phyloP scores from a whole-genome alignment of 2,797 vertebrate genomes.

The Rhinophrynus dorsalis region DNA sequence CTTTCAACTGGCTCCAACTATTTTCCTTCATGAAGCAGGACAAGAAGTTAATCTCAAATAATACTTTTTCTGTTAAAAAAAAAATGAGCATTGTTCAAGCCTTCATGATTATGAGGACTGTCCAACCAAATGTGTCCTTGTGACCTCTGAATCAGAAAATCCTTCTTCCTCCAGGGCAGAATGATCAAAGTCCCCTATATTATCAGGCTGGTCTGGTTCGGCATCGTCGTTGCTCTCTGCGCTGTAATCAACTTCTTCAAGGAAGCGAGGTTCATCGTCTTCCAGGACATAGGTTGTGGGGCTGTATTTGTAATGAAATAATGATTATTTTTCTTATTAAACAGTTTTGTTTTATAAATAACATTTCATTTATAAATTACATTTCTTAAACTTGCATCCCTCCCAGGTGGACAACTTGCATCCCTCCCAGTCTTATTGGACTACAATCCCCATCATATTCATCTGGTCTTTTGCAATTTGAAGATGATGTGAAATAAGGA shows the following conservation, averaged over 20 bases:
- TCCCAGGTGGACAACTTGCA: too few relatives aligned
- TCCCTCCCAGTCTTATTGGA: too few relatives aligned
- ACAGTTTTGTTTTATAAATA: too few relatives aligned
- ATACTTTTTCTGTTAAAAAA: too few relatives aligned
- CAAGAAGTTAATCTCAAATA: constrained; percentile 42
- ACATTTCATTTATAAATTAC: too few relatives aligned
- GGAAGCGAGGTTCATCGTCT: constrained; percentile 92
- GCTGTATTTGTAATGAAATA: constrained; percentile 64
- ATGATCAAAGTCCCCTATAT: constrained; percentile 69
- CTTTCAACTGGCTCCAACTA: constrained; percentile 53
- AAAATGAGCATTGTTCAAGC: too few relatives aligned
- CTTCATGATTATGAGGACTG: constrained; percentile 46
- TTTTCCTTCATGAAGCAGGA: constrained; percentile 52
- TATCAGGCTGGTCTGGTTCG: constrained; percentile 76
- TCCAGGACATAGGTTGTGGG: constrained; percentile 90
- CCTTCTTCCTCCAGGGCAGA: constrained; percentile 67
- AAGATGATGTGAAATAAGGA: too few relatives aligned
- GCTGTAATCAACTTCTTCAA: constrained; percentile 97
- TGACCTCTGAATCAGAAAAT: constrained; percentile 80
- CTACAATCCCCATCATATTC: too few relatives aligned
- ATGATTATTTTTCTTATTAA: too few relatives aligned
- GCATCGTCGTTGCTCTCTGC: constrained; percentile 92
- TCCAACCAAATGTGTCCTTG: constrained; percentile 68
- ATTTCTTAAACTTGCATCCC: too few relatives aligned
- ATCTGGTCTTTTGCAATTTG: too few relatives aligned